Evolutionary conservation across 2,113 vertebrate species (phyloP).

Genomic region (Myocastor coypus): DNA sequence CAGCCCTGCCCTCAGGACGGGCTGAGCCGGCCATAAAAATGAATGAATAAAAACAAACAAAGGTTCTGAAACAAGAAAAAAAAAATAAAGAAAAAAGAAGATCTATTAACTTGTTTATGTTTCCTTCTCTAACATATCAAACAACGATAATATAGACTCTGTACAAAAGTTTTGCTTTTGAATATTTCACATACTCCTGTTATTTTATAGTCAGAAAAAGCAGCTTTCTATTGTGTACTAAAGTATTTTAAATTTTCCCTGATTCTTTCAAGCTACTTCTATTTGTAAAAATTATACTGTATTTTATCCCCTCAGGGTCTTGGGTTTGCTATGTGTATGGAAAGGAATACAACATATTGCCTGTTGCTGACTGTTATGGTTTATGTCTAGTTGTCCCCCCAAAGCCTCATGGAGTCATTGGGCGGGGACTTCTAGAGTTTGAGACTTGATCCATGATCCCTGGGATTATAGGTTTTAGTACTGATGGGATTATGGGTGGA

Average conservation of each 20-base stretch:
- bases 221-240: not conserved
- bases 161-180: conserved; percentile 1
- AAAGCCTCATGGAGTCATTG: too few relatives aligned
- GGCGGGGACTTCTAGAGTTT: too few relatives aligned
- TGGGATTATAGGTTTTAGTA: too few relatives aligned
- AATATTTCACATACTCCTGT: not conserved
- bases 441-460: too few relatives aligned
- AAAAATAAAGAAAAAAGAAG: not conserved
- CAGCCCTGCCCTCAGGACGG: too few relatives aligned
- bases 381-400: too few relatives aligned
- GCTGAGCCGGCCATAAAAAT: too few relatives aligned
- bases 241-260: not conserved
- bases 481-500: too few relatives aligned
- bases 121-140: not conserved
- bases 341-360: conserved; percentile 13
- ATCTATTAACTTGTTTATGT: not conserved
- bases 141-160: not conserved
- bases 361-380: too few relatives aligned
- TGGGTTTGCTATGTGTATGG: not conserved
- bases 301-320: not conserved
- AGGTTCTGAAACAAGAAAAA: too few relatives aligned
- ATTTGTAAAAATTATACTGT: not conserved
- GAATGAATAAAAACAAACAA: too few relatives aligned
- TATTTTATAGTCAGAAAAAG: not conserved
- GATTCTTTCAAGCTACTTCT: not conserved